Evolutionary conservation across 2,888 invertebrate species (phyloP), one percentile per base, ranked within the genome.

Genomic region (Papilio gigon): DNA sequence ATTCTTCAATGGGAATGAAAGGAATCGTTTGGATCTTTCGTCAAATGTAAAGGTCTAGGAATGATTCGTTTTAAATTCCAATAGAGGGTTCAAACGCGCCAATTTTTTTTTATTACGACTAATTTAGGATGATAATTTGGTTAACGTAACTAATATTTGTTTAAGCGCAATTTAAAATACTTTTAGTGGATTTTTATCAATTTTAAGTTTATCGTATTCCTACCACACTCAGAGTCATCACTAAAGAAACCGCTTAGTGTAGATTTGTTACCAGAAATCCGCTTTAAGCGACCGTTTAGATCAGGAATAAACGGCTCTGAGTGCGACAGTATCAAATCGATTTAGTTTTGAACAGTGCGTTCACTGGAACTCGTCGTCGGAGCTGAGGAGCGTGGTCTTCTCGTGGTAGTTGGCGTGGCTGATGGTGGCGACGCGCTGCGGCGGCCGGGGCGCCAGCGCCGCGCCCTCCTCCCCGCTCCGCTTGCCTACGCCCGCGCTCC

Each of bases 361-460:
- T 93, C 93, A 97, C 93, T 97, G 97, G 89, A 97, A 97, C 88
- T 98, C 98, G 86, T 98, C 98, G 84, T 98, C 98, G 75, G 98
- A 98, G 92, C 97, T 98, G 76, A 98, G 94, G 74, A 98, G 94
- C 93, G 98, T 98, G 44, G 98, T 98, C 93, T 98, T 98, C 93
- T 98, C 98, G 88, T 97, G 98, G 92, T 98, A 98, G 88, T 96
- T 96, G 74, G 89, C 85, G 79, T 96, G 95, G 76, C 95, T 94
- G 84, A 96, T 96, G 78, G 96, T 96, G 40, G 96, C 94, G 67
- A 96, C 96, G 53, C 95, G 94, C 79, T 95, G 95, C 37, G 95
- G 94, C 56, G 94, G 93, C 68, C 93, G 92, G 67, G 94, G 94
- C 72, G 94, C 94, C 74, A 87, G 88, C 67, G 89, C 87, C 58